Conservation (phyloP, 2,113 vertebrate genomes). For the Aldabrachelys gigantea region DNA sequence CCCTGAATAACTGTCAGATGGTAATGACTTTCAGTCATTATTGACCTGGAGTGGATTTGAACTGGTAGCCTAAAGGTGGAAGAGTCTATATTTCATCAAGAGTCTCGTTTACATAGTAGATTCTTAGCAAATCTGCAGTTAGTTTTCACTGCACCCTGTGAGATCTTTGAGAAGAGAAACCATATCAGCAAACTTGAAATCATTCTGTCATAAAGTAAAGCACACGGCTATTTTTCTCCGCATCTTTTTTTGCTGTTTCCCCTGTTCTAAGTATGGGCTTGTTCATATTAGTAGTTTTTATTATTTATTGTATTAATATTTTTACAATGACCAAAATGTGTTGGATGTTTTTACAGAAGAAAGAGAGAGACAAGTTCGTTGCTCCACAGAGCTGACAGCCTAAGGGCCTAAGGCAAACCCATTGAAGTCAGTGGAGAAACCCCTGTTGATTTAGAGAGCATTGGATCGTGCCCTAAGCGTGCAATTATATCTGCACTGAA, state of each 20-base stretch:
- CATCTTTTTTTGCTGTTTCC: neutral
- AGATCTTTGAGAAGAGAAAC: neutral
- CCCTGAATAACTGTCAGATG: neutral
- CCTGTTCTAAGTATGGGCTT: neutral
- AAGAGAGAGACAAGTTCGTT: neutral
- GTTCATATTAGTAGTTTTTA: neutral
- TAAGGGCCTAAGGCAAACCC: neutral
- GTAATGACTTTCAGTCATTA: neutral
- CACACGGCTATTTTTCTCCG: neutral
- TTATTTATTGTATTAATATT: neutral
- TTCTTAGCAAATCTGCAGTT: neutral
- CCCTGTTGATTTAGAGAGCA: slow-evolving; percentile 47
- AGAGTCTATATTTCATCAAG: neutral
- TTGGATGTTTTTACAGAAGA: neutral
- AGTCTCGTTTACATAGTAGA: neutral
- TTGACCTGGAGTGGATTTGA: slow-evolving; percentile 1
- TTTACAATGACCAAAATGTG: neutral
- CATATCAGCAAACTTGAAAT: neutral
- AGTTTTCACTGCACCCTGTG: neutral
- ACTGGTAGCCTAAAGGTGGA: neutral
- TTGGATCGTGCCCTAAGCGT: slow-evolving; percentile 14
- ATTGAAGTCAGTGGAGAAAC: slow-evolving; percentile 16
- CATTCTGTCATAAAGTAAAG: neutral
- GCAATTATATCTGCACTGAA: slow-evolving; percentile 55
- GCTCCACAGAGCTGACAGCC: neutral